Base-by-base conservation (phyloP, 2,113 vertebrate species). In the Lanius ludovicianus region DNA sequence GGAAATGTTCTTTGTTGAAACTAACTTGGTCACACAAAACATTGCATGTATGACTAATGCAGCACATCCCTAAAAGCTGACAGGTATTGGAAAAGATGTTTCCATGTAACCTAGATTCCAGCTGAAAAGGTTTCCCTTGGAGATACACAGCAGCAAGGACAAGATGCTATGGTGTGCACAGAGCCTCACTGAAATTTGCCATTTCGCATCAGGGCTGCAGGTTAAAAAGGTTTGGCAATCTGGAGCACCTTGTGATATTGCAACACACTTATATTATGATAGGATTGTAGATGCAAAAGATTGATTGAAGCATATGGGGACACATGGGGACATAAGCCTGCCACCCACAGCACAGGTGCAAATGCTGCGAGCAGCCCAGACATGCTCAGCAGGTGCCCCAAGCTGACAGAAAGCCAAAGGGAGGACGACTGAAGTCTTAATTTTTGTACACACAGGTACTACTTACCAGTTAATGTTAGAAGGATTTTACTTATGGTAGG, bases 261-360 rank as follows among this genome's bases (percentile, higher is more conserved):
- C 7, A 65, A 78, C 12, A 46, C 39, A 35, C 16, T 53, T 44
- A 35, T 2, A 12, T 71, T 71, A 18, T 18, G 20, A 27, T 8
- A 52, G 77, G 3, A 65, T 5, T 63, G 46, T 41, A 37, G 62
- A 20, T 41, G 19, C n/a, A 74, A 69, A n/a, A 64, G 53, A 31
- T 41, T 30, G 52, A 64, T 33, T 52, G 49, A 77, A 60, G 55
- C 6, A 3, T 28, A 20, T 12, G 28, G 21, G 31, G 52, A 62
- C 11, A 7, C 31, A 19, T 7, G 11, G 28, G 35, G 49, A 76
- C 24, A 23, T 14, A 33, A 18, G 12, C 8, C 57, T 83, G 47
- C 56, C 53, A 69, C 20, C 10, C 37, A 27, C 11, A 56, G 50
- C 35, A 37, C 0, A 0, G 42, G 12, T 74, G 21, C 0, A 3